phyloP scores from a whole-genome alignment of 2,888 invertebrate genomes.

The Eremobia ochroleuca region DNA sequence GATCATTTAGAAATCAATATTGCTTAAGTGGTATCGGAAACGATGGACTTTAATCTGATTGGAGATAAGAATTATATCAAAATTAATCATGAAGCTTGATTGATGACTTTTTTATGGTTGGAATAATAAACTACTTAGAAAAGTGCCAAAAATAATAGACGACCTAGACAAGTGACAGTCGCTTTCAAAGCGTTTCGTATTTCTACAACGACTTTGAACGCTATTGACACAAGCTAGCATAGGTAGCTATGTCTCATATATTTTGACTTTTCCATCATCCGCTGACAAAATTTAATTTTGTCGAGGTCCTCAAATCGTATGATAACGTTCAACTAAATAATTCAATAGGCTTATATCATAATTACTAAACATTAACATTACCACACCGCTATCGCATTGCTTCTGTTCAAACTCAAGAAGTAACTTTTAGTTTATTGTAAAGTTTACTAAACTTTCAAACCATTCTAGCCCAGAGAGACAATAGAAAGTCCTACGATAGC shows the following conservation, averaged over 20 bases:
- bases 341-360: not conserved
- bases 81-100: constrained; percentile 28
- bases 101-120: constrained; percentile 4
- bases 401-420: not conserved
- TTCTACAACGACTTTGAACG: no score
- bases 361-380: not conserved
- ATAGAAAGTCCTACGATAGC: constrained; percentile 5
- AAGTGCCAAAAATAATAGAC: no score
- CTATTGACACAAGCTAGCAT: not conserved
- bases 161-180: no score
- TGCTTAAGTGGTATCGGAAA: constrained; percentile 51
- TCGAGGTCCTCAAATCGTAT: not conserved
- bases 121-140: no score
- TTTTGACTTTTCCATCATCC: not conserved
- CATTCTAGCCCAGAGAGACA: constrained; percentile 15
- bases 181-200: no score
- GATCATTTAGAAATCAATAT: constrained; percentile 56
- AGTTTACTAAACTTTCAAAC: constrained; percentile 1
- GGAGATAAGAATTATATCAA: constrained; percentile 41
- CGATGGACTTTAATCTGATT: constrained; percentile 34
- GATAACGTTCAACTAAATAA: not conserved
- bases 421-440: not conserved
- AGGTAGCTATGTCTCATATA: not conserved
- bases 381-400: not conserved
- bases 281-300: not conserved